Base-by-base conservation (phyloP, 2,797 vertebrate genomes). In the Lateolabrax maculatus region DNA sequence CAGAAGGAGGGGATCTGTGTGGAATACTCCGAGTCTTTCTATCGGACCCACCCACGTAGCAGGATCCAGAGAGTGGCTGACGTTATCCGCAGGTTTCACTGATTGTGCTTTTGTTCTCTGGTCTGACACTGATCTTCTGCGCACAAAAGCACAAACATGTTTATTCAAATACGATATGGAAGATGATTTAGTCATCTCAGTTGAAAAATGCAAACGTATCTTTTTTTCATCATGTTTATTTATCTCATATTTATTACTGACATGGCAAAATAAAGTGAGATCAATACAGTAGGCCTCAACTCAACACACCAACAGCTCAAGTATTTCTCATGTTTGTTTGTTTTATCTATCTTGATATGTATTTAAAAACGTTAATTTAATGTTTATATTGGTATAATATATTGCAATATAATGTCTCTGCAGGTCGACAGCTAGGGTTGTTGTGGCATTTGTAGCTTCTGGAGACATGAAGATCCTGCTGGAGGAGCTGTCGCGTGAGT, bases 11-110 rank as follows among this genome's bases (percentile, higher is more conserved):
- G 92, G 13, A 90, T 94, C 41, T 95, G 94, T 79, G 79, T 94
- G 31, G 94, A 95, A 66, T 95, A 89, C 61, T 93, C 91, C 0
- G 92, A 89, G 27, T 75, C 90, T 16, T 91, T 94, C 25, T 87
- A 83, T 53, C 79, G 90, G 11, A 90, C 86, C 2, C 56, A 94
- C 36, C 75, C 92, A 0, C 84, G 1, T 0, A 92, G 80, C 69
- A 91, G 75, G 62, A 77, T 95, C 39, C 80, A 83, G 48, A 87
- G 69, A 65, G 90, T 94, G 1, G 90, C 92, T 3, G 84, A 93
- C 6, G 66, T 92, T 43, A 94, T 94, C 60, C 86, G 90, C 44
- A 91, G 89, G 78, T 89, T 66, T 43, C 13, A 67, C 0, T 57
- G 9, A 49, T 21, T 70, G 4, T 46, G 11, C 43, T 39, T 52